Evolutionary conservation across 1,140 invertebrate species (phyloP).

Genomic region (Camponotus vicinus): DNA sequence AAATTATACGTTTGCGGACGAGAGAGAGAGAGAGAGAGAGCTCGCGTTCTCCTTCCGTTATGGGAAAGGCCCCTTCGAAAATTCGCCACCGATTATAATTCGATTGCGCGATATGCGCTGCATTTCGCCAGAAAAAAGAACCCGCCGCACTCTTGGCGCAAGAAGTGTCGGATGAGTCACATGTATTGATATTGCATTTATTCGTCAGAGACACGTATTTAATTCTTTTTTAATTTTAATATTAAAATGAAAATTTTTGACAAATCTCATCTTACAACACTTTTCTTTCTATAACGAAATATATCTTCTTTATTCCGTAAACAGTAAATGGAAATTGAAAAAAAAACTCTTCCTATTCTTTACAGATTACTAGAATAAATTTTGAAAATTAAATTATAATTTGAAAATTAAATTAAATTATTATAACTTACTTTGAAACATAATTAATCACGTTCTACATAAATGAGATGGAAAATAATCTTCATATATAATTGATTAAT

Average conservation of each 20-base stretch:
- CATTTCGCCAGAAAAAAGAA: conserved; percentile 42
- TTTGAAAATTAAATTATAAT: conserved; percentile 10
- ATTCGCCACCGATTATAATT: conserved; percentile 58
- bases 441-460: not conserved
- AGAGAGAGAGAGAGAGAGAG: conserved; percentile 58
- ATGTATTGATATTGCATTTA: conserved; percentile 31
- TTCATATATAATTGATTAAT: not conserved
- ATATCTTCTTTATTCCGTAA: not conserved
- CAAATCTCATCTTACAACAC: not conserved
- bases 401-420: not conserved
- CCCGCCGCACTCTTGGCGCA: not conserved
- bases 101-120: conserved; percentile 24
- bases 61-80: conserved; percentile 49
- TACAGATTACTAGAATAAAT: conserved; percentile 5
- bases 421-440: not conserved
- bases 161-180: conserved; percentile 6
- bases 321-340: not conserved
- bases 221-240: not conserved
- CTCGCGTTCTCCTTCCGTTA: conserved; percentile 67
- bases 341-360: not conserved
- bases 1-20: conserved; percentile 84
- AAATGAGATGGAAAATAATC: not conserved
- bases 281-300: not conserved
- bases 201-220: not conserved
- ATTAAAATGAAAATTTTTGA: not conserved